Base-by-base conservation (phyloP, 2,797 vertebrate genomes). In the Megaceryle alcyon region DNA sequence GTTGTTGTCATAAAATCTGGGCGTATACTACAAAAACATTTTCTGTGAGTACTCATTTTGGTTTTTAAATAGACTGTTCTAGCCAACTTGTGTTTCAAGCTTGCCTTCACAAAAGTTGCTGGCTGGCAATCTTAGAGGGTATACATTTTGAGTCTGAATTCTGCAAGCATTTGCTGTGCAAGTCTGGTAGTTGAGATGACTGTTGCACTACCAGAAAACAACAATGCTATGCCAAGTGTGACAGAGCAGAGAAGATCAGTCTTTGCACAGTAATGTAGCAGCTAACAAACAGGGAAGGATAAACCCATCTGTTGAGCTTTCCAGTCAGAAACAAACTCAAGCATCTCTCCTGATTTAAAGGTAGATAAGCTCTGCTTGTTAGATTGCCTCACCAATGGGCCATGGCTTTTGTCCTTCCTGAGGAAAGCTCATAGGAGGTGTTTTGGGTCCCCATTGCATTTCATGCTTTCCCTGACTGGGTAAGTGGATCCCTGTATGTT, bases 1-100 rank as follows among this genome's bases (percentile, higher is more conserved):
- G 31, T 86, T 88, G 85, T 94, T 91, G 92, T 89, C 90, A 75
- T 92, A 90, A 94, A 94, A 95, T 78, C 75, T 94, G 94, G 93
- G 93, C 2, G 83, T 90, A 92, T 69, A 46, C 88, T 82, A 71
- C 31, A 37, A 71, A 87, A 94, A 96, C 96, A 95, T 95, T 96
- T 95, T 95, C 60, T 93, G 28, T 37, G 86, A 87, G 54, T 95
- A 91, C 63, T 94, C 90, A 85, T 93, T 95, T 71, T 94, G 88
- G 69, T 90, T 85, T 93, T 96, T 95, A 89, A 91, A 91, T 20
- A 56, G 61, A 22, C 59, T 81, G 8, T 43, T 86, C 68, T 71
- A 71, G 61, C 69, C 69, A 89, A 51, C 60, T 66, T 56, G 20
- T 68, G 39, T 53, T 71, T 90, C 77, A 90, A 90, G 77, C 46